phyloP scores from a whole-genome alignment of 1,140 invertebrate species.

The Holotrichia oblita region DNA sequence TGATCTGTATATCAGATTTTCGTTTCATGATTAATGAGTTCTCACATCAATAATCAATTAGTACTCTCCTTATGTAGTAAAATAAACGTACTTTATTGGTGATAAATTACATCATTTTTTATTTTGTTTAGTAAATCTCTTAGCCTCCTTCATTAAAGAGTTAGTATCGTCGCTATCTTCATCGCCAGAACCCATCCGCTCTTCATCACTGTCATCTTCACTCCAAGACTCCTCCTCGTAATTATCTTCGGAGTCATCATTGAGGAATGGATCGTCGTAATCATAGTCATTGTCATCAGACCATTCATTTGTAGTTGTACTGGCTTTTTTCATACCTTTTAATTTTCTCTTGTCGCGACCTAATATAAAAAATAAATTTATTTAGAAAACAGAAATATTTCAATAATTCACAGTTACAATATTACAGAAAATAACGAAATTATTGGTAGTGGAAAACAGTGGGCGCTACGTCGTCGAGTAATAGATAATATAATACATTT shows the following conservation, averaged over 20 bases:
- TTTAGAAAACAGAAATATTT: no score
- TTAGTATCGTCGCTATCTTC: constrained; percentile 39
- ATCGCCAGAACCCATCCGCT: constrained; percentile 15
- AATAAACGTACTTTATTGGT: neutral
- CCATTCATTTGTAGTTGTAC: neutral
- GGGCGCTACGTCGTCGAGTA: no score
- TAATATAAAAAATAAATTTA: neutral
- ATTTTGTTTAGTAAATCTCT: constrained; percentile 40
- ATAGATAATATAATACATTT: no score
- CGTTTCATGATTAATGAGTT: no score
- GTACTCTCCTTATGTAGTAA: no score
- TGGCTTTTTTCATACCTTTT: constrained; percentile 17
- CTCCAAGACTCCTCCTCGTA: constrained; percentile 27
- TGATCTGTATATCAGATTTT: no score
- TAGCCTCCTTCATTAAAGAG: constrained; percentile 44
- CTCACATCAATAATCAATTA: no score
- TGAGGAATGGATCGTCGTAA: constrained; percentile 41
- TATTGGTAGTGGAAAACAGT: no score
- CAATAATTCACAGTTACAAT: neutral
- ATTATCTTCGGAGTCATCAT: constrained; percentile 42
- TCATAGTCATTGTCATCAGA: constrained; percentile 41
- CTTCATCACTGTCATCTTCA: constrained; percentile 26
- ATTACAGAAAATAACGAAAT: no score
- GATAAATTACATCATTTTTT: neutral
- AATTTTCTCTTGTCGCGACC: neutral